Evolutionary conservation across 1,140 invertebrate genomes (phyloP), one percentile per base, ranked within the genome.

Genomic region (Cylas formicarius): DNA sequence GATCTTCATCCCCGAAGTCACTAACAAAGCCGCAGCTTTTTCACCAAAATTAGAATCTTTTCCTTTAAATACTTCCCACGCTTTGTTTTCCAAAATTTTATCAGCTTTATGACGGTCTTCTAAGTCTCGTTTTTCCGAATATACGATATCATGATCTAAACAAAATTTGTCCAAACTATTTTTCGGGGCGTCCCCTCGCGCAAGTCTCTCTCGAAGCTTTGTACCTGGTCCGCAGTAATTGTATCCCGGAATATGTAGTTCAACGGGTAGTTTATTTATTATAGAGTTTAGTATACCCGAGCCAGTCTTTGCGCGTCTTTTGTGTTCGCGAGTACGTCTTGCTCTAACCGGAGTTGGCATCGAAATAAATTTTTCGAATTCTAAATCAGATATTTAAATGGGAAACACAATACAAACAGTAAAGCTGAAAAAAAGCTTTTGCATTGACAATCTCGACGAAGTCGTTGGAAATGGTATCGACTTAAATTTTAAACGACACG

Each of bases 141-240:
- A 72, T 4, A 57, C 55, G 35, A 72, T 69, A 57, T 72, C 66
- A 45, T 73, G 72, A 23, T 63, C 36, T 54, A 65, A 69, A 40
- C 69, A 71, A 18, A 63, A 59, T 37, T 55, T 21, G 54, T 73
- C 69, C 19, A 74, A 56, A 17, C 35, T 33, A 61, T 72, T 72
- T 18, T 71, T 57, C 16, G 65, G 65, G 22, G 24, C 9, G 27
- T 44, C 41, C 13, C 32, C 32, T 1, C 32, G 4, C 9, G 16
- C 29, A 10, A 44, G 7, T 21, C 41, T 18, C 28, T 24, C 23
- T 18, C 36, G 31, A n/a, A 44, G 26, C 19, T 44, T 21, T 13
- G 41, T 44, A 10, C 32, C 41, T n/a, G 41, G 41, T 18, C 41
- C 41, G 22, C 41, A 44, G 13, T 19, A 44, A 9, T 35, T 28